These are phyloP conservation scores for Crotalus horridus DNA, from an alignment of 2,113 vertebrate species.

Conservation along the genomic window DNA sequence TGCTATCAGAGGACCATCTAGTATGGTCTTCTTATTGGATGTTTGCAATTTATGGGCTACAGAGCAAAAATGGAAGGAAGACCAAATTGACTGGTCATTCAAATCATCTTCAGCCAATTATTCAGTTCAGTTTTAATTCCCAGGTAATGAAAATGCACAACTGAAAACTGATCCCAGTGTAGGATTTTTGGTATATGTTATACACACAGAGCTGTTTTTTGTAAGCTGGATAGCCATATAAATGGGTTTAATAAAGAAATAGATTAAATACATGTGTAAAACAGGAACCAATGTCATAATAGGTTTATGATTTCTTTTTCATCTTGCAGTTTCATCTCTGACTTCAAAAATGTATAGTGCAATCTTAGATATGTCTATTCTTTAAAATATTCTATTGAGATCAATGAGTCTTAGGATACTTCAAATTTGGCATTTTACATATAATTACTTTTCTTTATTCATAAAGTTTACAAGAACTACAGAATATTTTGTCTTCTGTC, in stretches of 20 bases:
- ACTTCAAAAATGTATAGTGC: background rate
- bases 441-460: background rate
- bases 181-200: background rate
- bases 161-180: background rate
- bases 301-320: background rate
- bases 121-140: background rate
- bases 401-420: background rate
- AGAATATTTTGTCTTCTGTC: background rate
- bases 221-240: background rate
- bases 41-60: background rate
- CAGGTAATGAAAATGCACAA: rapidly evolving
- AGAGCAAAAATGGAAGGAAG: background rate
- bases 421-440: background rate
- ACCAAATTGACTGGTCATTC: background rate
- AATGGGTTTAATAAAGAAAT: background rate
- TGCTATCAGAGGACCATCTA: background rate
- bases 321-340: background rate
- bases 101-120: background rate
- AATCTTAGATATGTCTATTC: background rate
- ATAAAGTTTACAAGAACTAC: background rate
- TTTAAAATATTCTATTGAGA: background rate
- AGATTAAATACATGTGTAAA: background rate
- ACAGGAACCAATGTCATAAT: background rate
- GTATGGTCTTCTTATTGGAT: background rate
- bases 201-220: background rate